Evolutionary conservation across 2,888 invertebrate genomes (phyloP).

Genomic region (Synergus gifuensis): DNA sequence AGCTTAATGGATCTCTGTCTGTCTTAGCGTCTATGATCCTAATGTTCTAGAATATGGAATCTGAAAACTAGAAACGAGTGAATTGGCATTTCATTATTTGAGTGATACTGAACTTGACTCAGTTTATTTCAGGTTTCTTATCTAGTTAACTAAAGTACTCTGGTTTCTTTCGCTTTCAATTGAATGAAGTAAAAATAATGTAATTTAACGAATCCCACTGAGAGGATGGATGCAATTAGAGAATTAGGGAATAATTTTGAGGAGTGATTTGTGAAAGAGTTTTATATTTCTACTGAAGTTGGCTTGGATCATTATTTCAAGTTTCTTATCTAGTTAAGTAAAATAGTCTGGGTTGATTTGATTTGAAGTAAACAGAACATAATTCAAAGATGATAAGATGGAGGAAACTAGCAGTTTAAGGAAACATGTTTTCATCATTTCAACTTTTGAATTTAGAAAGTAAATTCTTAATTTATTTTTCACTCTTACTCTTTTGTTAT

Average conservation of each 20-base stretch:
- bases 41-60: background rate
- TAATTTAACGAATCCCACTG: background rate
- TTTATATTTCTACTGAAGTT: background rate
- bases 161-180: constrained; percentile 21
- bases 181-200: background rate
- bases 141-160: constrained; percentile 16
- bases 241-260: background rate
- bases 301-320: background rate
- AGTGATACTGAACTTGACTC: constrained; percentile 28
- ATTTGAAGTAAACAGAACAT: constrained; percentile 1
- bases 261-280: background rate
- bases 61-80: too few species aligned
- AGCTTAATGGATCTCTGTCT: too few species aligned
- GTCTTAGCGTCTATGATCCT: too few species aligned
- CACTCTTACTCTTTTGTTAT: too few species aligned
- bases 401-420: background rate
- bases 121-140: constrained; percentile 28
- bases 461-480: too few species aligned
- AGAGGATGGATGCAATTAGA: background rate
- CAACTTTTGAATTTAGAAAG: too few species aligned
- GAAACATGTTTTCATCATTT: background rate
- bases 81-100: background rate
- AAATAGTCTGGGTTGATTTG: background rate
- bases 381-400: background rate
- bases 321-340: background rate